Conservation (phyloP, 2,888 invertebrate genomes). For the Ariolimax columbianus region DNA sequence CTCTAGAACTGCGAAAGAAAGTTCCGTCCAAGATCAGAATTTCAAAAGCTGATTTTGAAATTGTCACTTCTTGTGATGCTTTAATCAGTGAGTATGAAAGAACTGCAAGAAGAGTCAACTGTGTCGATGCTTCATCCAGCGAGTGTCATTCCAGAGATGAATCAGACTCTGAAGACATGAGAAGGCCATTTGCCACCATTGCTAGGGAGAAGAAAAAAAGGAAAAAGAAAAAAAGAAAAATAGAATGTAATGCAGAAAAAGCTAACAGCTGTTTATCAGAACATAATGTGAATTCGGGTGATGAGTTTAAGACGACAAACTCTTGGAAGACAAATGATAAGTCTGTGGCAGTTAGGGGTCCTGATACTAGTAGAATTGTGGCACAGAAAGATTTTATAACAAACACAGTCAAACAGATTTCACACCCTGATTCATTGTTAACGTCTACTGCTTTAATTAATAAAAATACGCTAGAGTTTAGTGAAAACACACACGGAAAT, state of each 20-base stretch:
- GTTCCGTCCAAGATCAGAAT: neutral
- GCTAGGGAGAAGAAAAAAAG: constrained; percentile 38
- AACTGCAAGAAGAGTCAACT: neutral
- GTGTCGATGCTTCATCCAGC: constrained; percentile 1
- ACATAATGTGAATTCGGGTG: neutral
- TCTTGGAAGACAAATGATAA: neutral
- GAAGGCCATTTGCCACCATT: constrained; percentile 37
- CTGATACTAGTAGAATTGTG: neutral
- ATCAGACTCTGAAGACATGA: constrained; percentile 40
- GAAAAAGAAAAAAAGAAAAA: constrained; percentile 28
- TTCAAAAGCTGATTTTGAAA: constrained; percentile 48
- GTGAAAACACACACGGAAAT: neutral
- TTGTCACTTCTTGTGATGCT: constrained; percentile 18
- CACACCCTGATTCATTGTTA: neutral
- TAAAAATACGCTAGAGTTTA: neutral
- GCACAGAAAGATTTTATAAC: neutral
- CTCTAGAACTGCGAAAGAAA: neutral
- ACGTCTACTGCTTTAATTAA: neutral
- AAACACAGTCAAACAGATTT: neutral
- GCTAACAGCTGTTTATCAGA: neutral
- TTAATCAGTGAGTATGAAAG: neutral
- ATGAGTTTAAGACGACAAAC: neutral
- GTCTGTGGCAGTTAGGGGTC: neutral
- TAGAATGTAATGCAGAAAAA: neutral
- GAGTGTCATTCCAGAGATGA: constrained; percentile 26